These are phyloP conservation scores for Anneissia japonica DNA, from an alignment of 35 echinoderm and acorn worm genomes.

Conservation along the genomic window DNA sequence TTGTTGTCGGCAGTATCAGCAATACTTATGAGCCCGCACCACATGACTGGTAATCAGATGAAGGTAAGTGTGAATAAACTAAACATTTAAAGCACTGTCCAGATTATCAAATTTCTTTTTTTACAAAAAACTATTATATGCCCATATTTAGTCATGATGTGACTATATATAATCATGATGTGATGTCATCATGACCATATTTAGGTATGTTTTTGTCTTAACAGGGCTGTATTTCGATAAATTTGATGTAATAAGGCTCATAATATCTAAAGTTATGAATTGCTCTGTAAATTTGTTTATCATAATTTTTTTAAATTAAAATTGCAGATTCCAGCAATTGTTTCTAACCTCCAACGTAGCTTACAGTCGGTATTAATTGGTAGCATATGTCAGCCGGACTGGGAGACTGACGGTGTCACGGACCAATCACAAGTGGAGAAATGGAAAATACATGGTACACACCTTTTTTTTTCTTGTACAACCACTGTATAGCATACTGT, in stretches of 20 bases:
- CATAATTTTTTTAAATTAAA: neutral
- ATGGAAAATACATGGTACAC: conserved; percentile 42
- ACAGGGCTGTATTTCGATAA: neutral
- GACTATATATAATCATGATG: neutral
- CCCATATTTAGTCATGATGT: neutral
- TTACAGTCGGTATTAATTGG: conserved; percentile 75
- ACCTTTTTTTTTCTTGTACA: too few species aligned
- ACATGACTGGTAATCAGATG: conserved; percentile 8
- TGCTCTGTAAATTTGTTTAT: neutral
- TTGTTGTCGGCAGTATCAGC: conserved; percentile 75
- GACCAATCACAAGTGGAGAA: conserved; percentile 56
- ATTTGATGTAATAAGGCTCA: neutral
- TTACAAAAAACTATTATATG: too few species aligned
- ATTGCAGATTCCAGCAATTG: conserved; percentile 62
- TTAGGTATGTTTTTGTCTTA: neutral
- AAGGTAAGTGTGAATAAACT: too few species aligned
- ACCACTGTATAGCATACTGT: too few species aligned
- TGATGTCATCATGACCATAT: neutral
- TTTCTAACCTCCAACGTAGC: conserved; percentile 65
- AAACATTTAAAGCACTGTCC: too few species aligned
- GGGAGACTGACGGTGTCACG: conserved; percentile 61
- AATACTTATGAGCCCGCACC: conserved; percentile 66
- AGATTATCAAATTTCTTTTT: too few species aligned
- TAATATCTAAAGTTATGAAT: neutral
- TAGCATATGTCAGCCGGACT: conserved; percentile 79